phyloP scores from a whole-genome alignment of 2,888 invertebrate genomes.

The Tetramorium bicarinatum region DNA sequence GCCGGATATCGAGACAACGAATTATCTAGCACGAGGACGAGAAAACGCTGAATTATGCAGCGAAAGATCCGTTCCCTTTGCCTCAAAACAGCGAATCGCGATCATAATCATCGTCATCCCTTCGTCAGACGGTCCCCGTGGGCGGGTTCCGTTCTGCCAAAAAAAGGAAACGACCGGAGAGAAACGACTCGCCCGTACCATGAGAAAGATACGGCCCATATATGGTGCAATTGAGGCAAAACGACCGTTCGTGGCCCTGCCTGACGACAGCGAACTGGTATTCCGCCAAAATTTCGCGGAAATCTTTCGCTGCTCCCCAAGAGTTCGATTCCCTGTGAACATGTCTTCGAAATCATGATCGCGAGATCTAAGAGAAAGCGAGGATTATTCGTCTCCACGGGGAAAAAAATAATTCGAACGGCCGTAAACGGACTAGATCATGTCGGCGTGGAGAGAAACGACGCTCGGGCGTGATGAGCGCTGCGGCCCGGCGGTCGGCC shows the following conservation, averaged over 20 bases:
- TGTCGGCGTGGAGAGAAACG: constrained; percentile 5
- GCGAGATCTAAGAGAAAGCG: not conserved
- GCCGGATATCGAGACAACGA: not conserved
- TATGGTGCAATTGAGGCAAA: constrained; percentile 48
- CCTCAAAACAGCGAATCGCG: not conserved
- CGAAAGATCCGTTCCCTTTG: not conserved
- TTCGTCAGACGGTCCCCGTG: not conserved
- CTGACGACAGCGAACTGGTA: not conserved
- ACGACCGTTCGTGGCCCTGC: not conserved
- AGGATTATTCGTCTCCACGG: not conserved
- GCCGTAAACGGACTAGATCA: constrained; percentile 12
- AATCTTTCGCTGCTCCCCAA: too few relatives aligned
- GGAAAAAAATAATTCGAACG: not conserved
- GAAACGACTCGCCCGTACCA: constrained; percentile 26
- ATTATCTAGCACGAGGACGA: not conserved
- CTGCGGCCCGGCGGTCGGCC: constrained; percentile 66
- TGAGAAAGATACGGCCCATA: constrained; percentile 44
- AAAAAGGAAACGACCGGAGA: constrained; percentile 41
- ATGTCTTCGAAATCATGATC: not conserved
- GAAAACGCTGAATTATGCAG: not conserved
- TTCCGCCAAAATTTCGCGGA: not conserved
- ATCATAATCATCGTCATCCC: not conserved
- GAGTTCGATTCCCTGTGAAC: too few relatives aligned
- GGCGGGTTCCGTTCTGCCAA: constrained; percentile 20
- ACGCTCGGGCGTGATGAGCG: constrained; percentile 51